Conservation (phyloP, 1,140 invertebrate species). For the Cherax quadricarinatus region DNA sequence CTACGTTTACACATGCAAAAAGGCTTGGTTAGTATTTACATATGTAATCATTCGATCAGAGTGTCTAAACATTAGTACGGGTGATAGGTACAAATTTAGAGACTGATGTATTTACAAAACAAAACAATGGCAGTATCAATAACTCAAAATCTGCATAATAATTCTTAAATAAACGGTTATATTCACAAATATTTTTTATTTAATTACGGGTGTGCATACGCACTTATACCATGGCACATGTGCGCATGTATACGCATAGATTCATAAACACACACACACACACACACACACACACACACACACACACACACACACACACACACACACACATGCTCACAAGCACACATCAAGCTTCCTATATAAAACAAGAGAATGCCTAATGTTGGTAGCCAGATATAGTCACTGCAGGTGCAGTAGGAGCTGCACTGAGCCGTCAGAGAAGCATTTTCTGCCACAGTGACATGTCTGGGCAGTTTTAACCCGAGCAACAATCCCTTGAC, state of each 20-base stretch:
- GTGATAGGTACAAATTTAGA: conserved; percentile 35
- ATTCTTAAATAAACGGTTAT: not conserved
- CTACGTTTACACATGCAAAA: conserved; percentile 46
- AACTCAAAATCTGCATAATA: not conserved
- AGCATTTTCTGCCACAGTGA: not conserved
- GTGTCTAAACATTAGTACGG: conserved; percentile 22
- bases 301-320: conserved; percentile 20
- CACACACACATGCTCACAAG: conserved; percentile 20
- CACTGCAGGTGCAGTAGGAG: no score
- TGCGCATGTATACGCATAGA: no score
- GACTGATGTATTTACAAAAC: not conserved
- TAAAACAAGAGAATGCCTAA: no score
- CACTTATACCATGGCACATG: not conserved
- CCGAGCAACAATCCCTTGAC: not conserved
- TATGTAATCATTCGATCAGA: conserved; percentile 44
- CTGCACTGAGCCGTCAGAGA: no score
- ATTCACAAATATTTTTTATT: not conserved
- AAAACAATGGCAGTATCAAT: not conserved
- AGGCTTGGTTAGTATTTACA: conserved; percentile 37
- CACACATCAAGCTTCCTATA: not conserved
- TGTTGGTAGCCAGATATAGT: no score
- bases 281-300: conserved; percentile 22
- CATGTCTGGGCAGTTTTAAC: not conserved
- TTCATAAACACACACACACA: conserved; percentile 3
- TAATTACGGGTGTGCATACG: not conserved